Base-by-base conservation (phyloP, 1,140 invertebrate species). In the Drosophila guanche region DNA sequence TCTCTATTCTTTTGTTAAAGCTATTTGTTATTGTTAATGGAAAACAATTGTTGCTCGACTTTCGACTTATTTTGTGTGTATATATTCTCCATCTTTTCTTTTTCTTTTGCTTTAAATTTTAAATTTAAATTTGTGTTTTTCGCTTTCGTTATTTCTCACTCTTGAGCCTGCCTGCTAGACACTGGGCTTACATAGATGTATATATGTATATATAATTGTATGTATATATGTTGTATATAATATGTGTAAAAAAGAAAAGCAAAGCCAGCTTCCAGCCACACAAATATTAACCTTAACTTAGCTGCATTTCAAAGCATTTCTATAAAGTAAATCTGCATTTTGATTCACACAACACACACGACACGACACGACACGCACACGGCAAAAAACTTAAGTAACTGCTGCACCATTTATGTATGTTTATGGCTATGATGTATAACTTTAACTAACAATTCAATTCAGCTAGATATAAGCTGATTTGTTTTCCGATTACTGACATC, bases 1-100 rank as follows among this genome's bases (percentile, higher is more conserved):
- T 42, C 20, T 55, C 41, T 47, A 29, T 51, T 58, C 62, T 45
- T 70, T 84, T 57, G 73, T 85, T 86, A 86, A 86, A 86, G 81
- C 83, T 86, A 88, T 86, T 88, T 88, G 81, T 85, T 79, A 65
- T 79, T 84, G 70, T 84, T 84, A 62, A 52, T 86, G 80, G 80
- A 85, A 85, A 85, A 86, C 76, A 85, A 74, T 69, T 60, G 67
- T 77, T 80, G 68, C 62, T 76, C 55, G 33, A 37, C 33, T 50
- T 60, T 40, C 40, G 53, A 59, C 46, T 40, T 58, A 46, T 43
- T 41, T 70, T 60, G 43, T 65, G 71, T 43, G 55, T 69, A 58
- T 63, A 63, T 48, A 73, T 45, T 20, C 45, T 45, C n/a, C 45
- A 10, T 29, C 27, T 50, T 1, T 20, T 33, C 50, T 41, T 46